These are phyloP conservation scores for Murina feae DNA, from an alignment of 2,113 vertebrate species.

Conservation along the genomic window DNA sequence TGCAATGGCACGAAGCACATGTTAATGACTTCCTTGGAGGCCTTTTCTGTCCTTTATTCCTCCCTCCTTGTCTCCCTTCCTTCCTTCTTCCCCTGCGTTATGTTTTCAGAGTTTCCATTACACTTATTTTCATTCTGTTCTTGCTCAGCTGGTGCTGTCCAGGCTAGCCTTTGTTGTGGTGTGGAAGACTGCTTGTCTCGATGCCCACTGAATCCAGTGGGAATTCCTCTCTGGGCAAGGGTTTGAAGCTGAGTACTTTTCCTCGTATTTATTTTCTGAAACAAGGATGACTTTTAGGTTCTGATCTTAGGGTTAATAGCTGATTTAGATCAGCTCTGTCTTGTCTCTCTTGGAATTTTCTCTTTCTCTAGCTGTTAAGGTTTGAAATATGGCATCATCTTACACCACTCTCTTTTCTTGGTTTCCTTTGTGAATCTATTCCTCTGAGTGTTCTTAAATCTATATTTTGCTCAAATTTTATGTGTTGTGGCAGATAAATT, in stretches of 20 bases:
- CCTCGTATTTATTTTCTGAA: slow-evolving; percentile 14
- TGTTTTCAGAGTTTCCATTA: not conserved
- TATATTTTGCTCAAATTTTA: slow-evolving; percentile 22
- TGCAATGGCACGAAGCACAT: not conserved
- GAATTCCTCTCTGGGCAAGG: slow-evolving; percentile 3
- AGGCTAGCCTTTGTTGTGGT: not conserved
- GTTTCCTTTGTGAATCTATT: not conserved
- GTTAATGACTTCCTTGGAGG: not conserved
- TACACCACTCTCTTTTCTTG: not conserved
- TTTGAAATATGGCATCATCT: slow-evolving; percentile 17
- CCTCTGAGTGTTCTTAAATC: slow-evolving; percentile 7
- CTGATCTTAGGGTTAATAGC: not conserved
- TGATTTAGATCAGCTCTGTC: not conserved
- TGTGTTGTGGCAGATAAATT: not conserved
- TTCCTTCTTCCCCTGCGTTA: not conserved
- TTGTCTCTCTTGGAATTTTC: not conserved
- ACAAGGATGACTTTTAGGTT: not conserved
- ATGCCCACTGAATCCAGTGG: not conserved
- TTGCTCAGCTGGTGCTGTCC: not conserved
- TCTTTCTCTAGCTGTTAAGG: not conserved
- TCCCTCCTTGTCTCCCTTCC: not conserved
- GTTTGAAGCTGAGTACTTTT: not conserved
- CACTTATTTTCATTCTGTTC: not conserved
- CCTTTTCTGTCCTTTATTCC: not conserved
- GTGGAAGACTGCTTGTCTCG: not conserved